phyloP scores from a whole-genome alignment of 1,140 invertebrate species.

The Drosophila tsacasi region DNA sequence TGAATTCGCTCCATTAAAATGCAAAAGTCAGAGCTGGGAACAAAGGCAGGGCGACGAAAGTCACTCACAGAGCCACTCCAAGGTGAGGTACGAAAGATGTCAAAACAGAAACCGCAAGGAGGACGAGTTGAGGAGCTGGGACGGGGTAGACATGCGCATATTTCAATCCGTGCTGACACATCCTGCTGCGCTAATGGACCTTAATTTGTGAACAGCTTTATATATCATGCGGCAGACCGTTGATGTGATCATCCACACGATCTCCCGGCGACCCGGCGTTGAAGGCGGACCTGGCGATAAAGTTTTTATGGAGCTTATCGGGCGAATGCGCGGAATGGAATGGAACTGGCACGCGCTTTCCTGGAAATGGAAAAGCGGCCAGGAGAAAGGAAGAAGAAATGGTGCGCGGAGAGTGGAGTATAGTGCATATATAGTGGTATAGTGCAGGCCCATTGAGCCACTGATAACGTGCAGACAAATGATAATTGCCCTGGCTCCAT shows the following conservation, averaged over 20 bases:
- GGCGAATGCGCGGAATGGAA: constrained; percentile 48
- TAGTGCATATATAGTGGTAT: background rate
- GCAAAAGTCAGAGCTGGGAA: constrained; percentile 58
- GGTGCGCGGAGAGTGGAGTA: background rate
- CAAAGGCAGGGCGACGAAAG: constrained; percentile 42
- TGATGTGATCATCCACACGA: constrained; percentile 84
- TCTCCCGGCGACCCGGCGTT: constrained; percentile 34
- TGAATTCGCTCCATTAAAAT: constrained; percentile 75
- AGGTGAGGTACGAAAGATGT: constrained; percentile 74
- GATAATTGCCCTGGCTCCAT: constrained; percentile 79
- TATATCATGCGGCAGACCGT: constrained; percentile 79
- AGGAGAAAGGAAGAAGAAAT: constrained; percentile 18
- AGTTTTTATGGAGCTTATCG: constrained; percentile 76
- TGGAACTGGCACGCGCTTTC: constrained; percentile 72
- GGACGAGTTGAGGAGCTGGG: constrained; percentile 11
- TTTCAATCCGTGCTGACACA: constrained; percentile 82
- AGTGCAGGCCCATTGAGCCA: constrained; percentile 22
- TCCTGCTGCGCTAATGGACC: constrained; percentile 83
- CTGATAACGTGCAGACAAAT: constrained; percentile 76
- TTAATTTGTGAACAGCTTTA: constrained; percentile 84
- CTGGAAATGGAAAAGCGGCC: constrained; percentile 55
- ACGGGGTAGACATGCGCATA: constrained; percentile 73
- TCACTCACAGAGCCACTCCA: constrained; percentile 16
- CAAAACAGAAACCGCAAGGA: constrained; percentile 78
- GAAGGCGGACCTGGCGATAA: constrained; percentile 54